Evolutionary conservation across 2,888 invertebrate genomes (phyloP), one percentile per base, ranked within the genome.

Genomic region (Drosophila mercatorum): DNA sequence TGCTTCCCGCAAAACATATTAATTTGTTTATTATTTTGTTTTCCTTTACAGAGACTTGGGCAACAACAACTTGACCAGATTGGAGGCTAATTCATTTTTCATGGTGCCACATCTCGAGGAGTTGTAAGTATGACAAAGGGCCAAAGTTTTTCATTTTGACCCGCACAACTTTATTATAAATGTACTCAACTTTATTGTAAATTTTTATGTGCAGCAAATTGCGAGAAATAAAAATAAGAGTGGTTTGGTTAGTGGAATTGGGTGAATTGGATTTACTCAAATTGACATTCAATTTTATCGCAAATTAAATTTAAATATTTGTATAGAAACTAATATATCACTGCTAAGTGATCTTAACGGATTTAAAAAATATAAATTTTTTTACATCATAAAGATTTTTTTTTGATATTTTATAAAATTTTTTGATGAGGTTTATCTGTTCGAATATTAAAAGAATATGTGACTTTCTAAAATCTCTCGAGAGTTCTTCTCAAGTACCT

Each of bases 41-140:
- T 49, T 78, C 3, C 0, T 52, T 58, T 36, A 6, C 95, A 97
- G 97, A 91, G 97, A 97, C 93, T 94, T 97, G 92, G 95, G 96
- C 79, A 95, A 95, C 94, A 97, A 97, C 94, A 97, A 97, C 93
- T 95, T 97, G 91, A 96, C 95, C 79, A 93, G 94, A 91, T 93
- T 97, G 93, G 95, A 95, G 90, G 95, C 95, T 82, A 94, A 94
- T 92, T 95, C 96, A 85, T 95, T 97, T 92, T 94, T 93, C 83
- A 94, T 94, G 87, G 95, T 96, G 91, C 93, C 94, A 88, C 94
- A 94, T 90, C 94, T 97, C 83, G 95, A 97, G 91, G 96, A 96
- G 93, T 93, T 96, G 96, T 96, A 93, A 96, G 96, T 95, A 93
- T 70, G 44, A 51, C 11, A 44, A 22, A 10, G 26, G 14, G 44